phyloP scores from a whole-genome alignment of 2,888 invertebrate species.

The Eumacrocentrus americanus region DNA sequence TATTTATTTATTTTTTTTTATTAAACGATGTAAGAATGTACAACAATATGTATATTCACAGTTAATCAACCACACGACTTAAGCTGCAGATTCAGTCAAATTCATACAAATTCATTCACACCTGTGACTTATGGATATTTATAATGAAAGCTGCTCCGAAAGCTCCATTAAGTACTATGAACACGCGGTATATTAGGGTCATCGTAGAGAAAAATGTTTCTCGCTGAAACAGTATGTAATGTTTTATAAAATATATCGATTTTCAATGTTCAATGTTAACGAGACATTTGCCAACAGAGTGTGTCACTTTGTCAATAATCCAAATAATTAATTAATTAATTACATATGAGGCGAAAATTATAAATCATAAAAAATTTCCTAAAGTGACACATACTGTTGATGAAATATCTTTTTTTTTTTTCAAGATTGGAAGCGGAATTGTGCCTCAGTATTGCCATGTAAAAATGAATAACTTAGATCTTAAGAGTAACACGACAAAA shows the following conservation, averaged over 20 bases:
- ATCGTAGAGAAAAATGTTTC: constrained; percentile 16
- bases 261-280: constrained; percentile 39
- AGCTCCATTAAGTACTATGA: constrained; percentile 38
- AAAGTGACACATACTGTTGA: constrained; percentile 6
- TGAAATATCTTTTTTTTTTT: not conserved
- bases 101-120: constrained; percentile 22
- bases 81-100: no score
- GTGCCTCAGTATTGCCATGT: not conserved
- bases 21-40: constrained; percentile 35
- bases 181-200: constrained; percentile 36
- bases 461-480: not conserved
- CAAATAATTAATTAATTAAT: not conserved
- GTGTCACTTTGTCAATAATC: constrained; percentile 16
- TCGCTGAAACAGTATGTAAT: constrained; percentile 24
- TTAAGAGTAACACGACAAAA: not conserved
- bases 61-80: constrained; percentile 16
- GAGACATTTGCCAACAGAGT: constrained; percentile 16
- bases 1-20: constrained; percentile 26
- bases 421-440: constrained; percentile 3
- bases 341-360: not conserved
- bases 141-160: constrained; percentile 3
- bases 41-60: constrained; percentile 31
- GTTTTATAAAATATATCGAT: constrained; percentile 33
- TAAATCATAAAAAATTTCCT: not conserved
- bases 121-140: constrained; percentile 15